phyloP scores from a whole-genome alignment of 2,888 invertebrate genomes.

The Nomada fucata region DNA sequence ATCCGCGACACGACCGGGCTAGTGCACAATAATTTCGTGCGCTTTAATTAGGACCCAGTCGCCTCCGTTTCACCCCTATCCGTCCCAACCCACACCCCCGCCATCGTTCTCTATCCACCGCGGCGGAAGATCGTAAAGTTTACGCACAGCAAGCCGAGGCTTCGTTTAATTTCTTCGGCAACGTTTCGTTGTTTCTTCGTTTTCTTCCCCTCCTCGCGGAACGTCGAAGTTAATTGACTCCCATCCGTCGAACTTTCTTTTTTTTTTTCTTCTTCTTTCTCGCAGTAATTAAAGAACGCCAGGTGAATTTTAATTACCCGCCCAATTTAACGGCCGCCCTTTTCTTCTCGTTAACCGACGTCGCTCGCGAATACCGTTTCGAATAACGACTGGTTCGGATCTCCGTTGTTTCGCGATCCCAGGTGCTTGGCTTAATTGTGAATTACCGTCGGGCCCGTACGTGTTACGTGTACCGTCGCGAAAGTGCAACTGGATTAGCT shows the following conservation, averaged over 20 bases:
- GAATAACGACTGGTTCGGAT: neutral
- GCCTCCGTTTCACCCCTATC: neutral
- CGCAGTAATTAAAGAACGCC: conserved; percentile 4
- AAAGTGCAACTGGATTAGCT: conserved; percentile 5
- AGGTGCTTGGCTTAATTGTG: neutral
- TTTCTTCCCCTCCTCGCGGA: neutral
- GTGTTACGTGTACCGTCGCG: neutral
- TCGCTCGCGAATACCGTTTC: neutral
- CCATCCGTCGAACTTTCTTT: neutral
- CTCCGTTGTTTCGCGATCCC: neutral
- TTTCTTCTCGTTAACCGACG: neutral
- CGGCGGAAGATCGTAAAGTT: conserved; percentile 10
- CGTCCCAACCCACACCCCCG: accelerated
- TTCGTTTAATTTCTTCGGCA: conserved; percentile 6
- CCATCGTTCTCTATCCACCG: neutral
- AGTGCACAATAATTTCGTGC: conserved; percentile 32
- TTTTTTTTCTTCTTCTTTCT: too few relatives aligned
- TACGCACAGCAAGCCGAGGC: neutral
- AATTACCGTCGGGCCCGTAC: neutral
- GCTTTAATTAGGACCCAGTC: conserved; percentile 44
- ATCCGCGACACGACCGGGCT: conserved; percentile 8
- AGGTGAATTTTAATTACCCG: conserved; percentile 6
- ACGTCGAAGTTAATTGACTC: conserved; percentile 4
- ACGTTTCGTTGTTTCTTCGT: neutral
- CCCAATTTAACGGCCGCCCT: too few relatives aligned